These are phyloP conservation scores for Ennomos quercinarius DNA, from an alignment of 2,888 invertebrate species.

Conservation along the genomic window DNA sequence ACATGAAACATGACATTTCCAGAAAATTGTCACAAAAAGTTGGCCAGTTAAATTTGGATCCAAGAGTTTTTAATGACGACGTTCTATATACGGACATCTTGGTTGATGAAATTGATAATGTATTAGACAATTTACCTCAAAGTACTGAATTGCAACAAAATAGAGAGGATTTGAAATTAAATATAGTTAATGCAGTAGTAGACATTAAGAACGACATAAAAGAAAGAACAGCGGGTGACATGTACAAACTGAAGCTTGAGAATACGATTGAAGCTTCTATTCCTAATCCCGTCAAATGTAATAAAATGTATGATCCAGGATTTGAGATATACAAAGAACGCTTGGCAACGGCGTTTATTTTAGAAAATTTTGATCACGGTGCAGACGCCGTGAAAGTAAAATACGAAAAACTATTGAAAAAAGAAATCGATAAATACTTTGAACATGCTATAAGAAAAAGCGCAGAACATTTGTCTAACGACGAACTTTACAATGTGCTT, in stretches of 20 bases:
- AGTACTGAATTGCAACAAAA: conserved; percentile 45
- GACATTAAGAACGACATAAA: conserved; percentile 51
- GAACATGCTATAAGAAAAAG: conserved; percentile 54
- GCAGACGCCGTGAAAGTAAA: conserved; percentile 54
- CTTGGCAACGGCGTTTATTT: conserved; percentile 62
- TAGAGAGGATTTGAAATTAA: conserved; percentile 48
- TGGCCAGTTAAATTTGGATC: conserved; percentile 58
- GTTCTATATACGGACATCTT: conserved; percentile 54
- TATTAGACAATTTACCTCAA: conserved; percentile 53
- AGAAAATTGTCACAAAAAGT: conserved; percentile 61
- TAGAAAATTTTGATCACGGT: conserved; percentile 67
- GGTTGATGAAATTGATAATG: conserved; percentile 54
- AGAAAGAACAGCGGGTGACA: conserved; percentile 53
- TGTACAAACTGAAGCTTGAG: conserved; percentile 61
- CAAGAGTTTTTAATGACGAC: conserved; percentile 54
- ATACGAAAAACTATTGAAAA: conserved; percentile 55
- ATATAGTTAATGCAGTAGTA: conserved; percentile 53
- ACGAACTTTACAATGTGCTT: conserved; percentile 61
- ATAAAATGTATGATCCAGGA: conserved; percentile 52
- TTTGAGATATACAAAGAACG: conserved; percentile 67
- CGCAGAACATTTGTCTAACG: conserved; percentile 51
- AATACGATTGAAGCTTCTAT: conserved; percentile 60
- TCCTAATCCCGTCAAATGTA: conserved; percentile 49
- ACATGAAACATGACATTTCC: conserved; percentile 52
- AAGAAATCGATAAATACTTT: conserved; percentile 58